Base-by-base conservation (phyloP, 1,140 invertebrate genomes). In the Macrobrachium nipponense region DNA sequence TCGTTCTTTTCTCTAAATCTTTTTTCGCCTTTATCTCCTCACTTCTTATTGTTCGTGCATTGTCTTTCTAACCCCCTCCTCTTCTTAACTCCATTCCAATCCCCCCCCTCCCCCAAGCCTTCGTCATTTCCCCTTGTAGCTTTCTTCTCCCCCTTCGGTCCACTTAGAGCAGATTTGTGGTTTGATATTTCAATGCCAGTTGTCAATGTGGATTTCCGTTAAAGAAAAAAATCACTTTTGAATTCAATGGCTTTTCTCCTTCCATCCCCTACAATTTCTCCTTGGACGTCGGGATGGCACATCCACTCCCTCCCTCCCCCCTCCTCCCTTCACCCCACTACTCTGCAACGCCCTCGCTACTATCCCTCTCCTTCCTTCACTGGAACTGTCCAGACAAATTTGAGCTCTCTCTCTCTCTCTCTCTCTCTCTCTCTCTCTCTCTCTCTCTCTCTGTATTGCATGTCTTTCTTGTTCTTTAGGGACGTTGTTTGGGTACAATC, bases 111-210 rank as follows among this genome's bases (percentile, higher is more conserved):
- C 51, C 51, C 12, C 12, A 2, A 36, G 8, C 7, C 51, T 51
- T n/a, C 15, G 12, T 15, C 8, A 5, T 77, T 8, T 51, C 43
- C 58, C 27, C 36, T 17, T 77, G 14, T 20, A 44, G 14, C 43
- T 51, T 15, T 77, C 51, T 51, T 59, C 58, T 51, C 23, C 75
- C 58, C 51, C 59, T 60, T 60, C n/a, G 43, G 73, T 84, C 82
- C 82, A 84, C 82, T 84, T 80, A 77, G 61, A 66, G 61, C 68
- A 80, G 78, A 80, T 77, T 84, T 84, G 70, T 77, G 82, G 81
- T 84, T 84, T 84, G 76, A 77, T 84, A 77, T 84, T 84, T 77
- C 82, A 77, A 60, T 80, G 82, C 82, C 82, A 77, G 82, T 84
- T 84, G 82, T 84, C 82, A 84, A 66, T 84, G 72, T 20, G 73